phyloP scores from a whole-genome alignment of 35 echinoderm and acorn worm species.

The Acanthaster planci region DNA sequence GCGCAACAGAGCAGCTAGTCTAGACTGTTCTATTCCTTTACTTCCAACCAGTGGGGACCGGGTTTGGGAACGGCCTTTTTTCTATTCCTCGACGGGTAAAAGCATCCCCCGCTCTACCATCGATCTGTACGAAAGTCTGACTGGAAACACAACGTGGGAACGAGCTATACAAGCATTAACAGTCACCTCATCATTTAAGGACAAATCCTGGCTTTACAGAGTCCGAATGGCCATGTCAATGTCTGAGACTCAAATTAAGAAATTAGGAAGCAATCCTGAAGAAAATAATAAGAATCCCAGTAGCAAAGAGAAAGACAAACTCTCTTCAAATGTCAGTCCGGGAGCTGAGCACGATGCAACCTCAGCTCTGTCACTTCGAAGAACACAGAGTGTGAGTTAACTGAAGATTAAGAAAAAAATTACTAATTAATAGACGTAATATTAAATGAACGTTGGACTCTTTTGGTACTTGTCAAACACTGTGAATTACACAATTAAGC shows the following conservation, averaged over 20 bases:
- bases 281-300: neutral
- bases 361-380: neutral
- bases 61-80: slow-evolving; percentile 70
- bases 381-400: neutral
- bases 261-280: neutral
- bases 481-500: no score
- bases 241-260: slow-evolving; percentile 74
- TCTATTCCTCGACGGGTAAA: slow-evolving; percentile 35
- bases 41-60: slow-evolving; percentile 60
- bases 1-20: slow-evolving; percentile 72
- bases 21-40: slow-evolving; percentile 82
- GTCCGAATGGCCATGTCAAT: slow-evolving; percentile 88
- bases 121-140: slow-evolving; percentile 71
- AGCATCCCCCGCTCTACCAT: slow-evolving; percentile 80
- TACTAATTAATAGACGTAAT: neutral
- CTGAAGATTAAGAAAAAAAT: neutral
- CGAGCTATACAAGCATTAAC: slow-evolving; percentile 83
- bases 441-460: neutral
- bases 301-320: neutral
- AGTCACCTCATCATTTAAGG: slow-evolving; percentile 86
- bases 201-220: slow-evolving; percentile 88
- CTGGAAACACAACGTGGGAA: slow-evolving; percentile 84
- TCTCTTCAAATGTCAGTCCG: neutral
- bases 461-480: no score
- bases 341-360: neutral